Evolutionary conservation across 2,888 invertebrate species (phyloP).

Genomic region (Conchocele bisecta): DNA sequence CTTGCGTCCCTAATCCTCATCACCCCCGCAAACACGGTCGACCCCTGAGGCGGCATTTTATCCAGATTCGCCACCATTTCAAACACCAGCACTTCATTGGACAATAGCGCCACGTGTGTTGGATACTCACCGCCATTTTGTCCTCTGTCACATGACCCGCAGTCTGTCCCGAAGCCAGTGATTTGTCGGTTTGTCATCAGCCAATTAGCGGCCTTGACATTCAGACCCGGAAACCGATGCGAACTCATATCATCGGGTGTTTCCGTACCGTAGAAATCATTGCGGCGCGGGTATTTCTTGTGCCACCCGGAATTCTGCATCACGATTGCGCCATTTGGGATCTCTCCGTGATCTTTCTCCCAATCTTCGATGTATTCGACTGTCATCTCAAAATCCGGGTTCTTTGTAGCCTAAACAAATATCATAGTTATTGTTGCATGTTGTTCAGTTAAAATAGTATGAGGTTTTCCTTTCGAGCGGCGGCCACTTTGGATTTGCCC

Average conservation of each 20-base stretch:
- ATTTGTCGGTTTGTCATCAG: conserved; percentile 2
- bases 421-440: too few species aligned
- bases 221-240: conserved; percentile 18
- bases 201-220: not conserved
- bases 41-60: not conserved
- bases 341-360: conserved; percentile 78
- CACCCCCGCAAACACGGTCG: not conserved
- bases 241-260: conserved; percentile 18
- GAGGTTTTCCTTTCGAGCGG: too few species aligned
- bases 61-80: conserved; percentile 7
- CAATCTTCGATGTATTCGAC: conserved; percentile 81
- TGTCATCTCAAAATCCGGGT: conserved; percentile 66
- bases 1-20: conserved; percentile 1
- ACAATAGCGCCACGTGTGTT: not conserved
- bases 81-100: not conserved
- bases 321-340: conserved; percentile 14
- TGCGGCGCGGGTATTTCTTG: conserved; percentile 14
- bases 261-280: conserved; percentile 14
- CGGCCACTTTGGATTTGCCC: too few species aligned
- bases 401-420: conserved; percentile 36
- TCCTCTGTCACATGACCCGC: not conserved
- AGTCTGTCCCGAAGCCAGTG: not conserved
- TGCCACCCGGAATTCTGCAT: conserved; percentile 29
- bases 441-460: too few species aligned
- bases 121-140: not conserved